Conservation (phyloP, 30 jellyfish, hydroid and myxozoan genomes). For the Aurelia coerulea region DNA sequence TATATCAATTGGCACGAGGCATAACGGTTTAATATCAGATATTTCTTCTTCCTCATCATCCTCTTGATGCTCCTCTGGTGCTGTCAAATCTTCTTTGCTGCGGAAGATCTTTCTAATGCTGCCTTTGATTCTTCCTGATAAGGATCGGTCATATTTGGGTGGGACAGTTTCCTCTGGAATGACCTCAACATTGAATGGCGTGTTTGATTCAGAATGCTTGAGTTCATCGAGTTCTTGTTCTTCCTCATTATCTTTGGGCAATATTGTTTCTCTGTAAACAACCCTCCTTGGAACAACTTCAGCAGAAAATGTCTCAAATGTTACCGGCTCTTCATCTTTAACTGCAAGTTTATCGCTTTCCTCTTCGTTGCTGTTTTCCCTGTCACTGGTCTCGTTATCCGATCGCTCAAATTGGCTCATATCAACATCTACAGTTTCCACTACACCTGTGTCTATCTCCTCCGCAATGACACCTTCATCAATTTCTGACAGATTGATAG, state of each 20-base stretch:
- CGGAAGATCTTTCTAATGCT: neutral
- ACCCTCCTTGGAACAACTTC: slow-evolving; percentile 4
- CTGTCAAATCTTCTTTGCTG: neutral
- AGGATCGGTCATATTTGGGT: neutral
- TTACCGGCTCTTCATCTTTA: neutral
- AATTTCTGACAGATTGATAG: too few species aligned
- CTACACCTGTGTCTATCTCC: neutral
- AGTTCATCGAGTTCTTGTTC: neutral
- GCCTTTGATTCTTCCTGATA: neutral
- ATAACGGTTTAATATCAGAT: neutral
- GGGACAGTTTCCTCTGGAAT: slow-evolving; percentile 8
- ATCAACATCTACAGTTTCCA: slow-evolving; percentile 1
- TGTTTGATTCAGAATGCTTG: neutral
- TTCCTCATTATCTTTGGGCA: neutral
- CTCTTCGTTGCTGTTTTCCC: neutral
- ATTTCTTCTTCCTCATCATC: neutral
- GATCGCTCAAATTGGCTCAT: neutral
- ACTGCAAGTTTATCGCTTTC: neutral
- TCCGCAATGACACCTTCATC: slow-evolving; percentile 11
- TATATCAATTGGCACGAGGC: neutral
- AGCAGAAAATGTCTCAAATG: slow-evolving; percentile 4
- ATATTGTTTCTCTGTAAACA: slow-evolving; percentile 11
- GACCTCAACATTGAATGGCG: neutral
- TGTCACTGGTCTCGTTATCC: neutral
- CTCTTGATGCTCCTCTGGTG: slow-evolving; percentile 1